A percentile compares a stretch with the other conserved stretches of the same genome.
These are phyloP conservation scores for Willisornis vidua DNA, from an alignment of 2,113 vertebrate genomes.

Conservation along the genomic window DNA sequence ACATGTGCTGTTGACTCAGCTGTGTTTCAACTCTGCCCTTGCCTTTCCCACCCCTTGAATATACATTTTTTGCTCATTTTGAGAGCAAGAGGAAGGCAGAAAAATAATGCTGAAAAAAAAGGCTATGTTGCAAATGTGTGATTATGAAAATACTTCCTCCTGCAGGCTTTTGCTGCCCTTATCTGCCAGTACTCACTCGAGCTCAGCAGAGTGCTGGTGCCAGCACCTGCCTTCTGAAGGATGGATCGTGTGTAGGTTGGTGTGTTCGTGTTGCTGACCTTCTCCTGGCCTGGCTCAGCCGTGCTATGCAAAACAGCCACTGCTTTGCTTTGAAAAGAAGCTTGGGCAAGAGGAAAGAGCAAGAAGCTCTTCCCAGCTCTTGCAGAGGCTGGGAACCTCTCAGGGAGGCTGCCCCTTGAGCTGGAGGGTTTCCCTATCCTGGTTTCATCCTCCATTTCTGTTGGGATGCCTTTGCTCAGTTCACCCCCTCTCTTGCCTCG, in stretches of 20 bases:
- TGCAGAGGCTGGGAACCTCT: not conserved
- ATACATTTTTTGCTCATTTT: not conserved
- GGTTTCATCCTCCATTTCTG: not conserved
- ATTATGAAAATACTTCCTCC: conserved; percentile 56
- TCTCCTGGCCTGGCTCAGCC: not conserved
- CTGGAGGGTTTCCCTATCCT: not conserved
- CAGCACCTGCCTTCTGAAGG: conserved; percentile 2
- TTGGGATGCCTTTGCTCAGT: not conserved
- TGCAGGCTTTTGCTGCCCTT: not conserved
- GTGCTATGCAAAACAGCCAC: not conserved
- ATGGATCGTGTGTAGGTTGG: not conserved
- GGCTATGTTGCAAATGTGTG: conserved; percentile 34
- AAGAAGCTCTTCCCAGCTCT: not conserved
- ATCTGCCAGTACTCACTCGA: not conserved
- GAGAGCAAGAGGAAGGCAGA: conserved; percentile 50
- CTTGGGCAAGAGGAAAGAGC: not conserved
- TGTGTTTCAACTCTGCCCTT: not conserved
- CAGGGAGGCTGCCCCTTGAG: not conserved
- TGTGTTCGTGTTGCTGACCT: not conserved
- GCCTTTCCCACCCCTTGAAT: conserved; percentile 10
- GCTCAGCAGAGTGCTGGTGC: not conserved
- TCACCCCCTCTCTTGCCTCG: not conserved
- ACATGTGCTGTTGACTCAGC: conserved; percentile 50
- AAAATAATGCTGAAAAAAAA: not conserved
- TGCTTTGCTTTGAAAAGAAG: conserved; percentile 10